These are phyloP conservation scores for Cervus canadensis DNA, from an alignment of 2,113 vertebrate genomes.

Conservation along the genomic window DNA sequence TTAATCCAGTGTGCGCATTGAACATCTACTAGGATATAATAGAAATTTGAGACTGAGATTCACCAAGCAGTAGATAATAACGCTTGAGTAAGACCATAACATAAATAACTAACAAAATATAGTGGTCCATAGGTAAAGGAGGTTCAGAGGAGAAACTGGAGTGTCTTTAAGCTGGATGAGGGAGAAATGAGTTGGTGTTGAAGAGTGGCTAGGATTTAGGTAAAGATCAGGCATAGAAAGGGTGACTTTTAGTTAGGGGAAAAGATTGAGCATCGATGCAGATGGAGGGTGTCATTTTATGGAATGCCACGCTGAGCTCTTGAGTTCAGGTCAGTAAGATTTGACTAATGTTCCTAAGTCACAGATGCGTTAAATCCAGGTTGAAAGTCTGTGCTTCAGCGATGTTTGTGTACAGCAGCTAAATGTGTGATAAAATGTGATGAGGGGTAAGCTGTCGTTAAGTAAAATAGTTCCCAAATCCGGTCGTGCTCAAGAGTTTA, in stretches of 20 bases:
- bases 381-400: background rate
- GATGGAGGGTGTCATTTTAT: background rate
- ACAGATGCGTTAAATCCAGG: background rate
- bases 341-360: background rate
- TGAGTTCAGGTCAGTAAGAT: background rate
- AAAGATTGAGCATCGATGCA: background rate
- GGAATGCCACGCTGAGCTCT: background rate
- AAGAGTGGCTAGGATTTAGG: background rate
- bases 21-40: background rate
- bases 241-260: background rate
- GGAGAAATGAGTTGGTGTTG: background rate
- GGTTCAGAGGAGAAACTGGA: background rate
- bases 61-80: background rate
- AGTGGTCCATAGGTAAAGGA: background rate
- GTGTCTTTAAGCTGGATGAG: background rate
- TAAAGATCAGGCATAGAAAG: background rate
- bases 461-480: background rate
- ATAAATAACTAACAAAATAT: background rate
- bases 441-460: background rate
- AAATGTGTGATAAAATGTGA: background rate
- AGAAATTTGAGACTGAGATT: background rate
- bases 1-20: background rate
- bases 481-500: background rate
- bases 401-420: background rate
- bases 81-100: background rate